phyloP scores from a whole-genome alignment of 2,888 invertebrate genomes.

The Podotricha telesiphe region DNA sequence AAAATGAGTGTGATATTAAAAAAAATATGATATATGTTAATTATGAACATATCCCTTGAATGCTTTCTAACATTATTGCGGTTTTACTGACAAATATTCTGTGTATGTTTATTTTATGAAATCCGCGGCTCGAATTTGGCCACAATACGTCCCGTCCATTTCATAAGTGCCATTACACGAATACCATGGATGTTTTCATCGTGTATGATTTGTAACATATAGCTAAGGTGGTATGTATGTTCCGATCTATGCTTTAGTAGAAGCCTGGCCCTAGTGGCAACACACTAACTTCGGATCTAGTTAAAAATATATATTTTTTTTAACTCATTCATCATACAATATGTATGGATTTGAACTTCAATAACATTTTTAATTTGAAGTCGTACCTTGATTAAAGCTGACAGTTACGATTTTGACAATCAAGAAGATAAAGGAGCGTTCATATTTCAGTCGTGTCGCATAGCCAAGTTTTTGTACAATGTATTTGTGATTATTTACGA shows the following conservation, averaged over 20 bases:
- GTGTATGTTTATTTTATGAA: neutral
- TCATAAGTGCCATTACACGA: neutral
- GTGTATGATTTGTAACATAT: neutral
- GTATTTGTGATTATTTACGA: too few species aligned
- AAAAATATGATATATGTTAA: too few species aligned
- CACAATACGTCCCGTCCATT: neutral
- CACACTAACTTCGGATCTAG: neutral
- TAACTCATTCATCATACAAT: neutral
- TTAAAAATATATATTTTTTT: neutral
- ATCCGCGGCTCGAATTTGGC: neutral
- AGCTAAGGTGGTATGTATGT: neutral
- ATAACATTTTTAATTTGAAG: too few species aligned
- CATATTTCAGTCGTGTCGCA: too few species aligned
- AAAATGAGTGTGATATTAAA: too few species aligned
- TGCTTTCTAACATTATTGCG: neutral
- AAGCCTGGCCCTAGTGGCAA: neutral
- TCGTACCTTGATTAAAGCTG: too few species aligned
- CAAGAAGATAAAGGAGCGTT: too few species aligned
- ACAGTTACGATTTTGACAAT: too few species aligned
- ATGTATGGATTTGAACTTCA: neutral
- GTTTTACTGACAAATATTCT: neutral
- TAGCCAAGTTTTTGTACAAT: too few species aligned
- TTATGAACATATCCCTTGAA: too few species aligned
- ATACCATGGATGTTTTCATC: neutral
- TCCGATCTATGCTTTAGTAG: neutral